Evolutionary conservation across 2,797 vertebrate genomes (phyloP).

Genomic region (Chromis chromis): DNA sequence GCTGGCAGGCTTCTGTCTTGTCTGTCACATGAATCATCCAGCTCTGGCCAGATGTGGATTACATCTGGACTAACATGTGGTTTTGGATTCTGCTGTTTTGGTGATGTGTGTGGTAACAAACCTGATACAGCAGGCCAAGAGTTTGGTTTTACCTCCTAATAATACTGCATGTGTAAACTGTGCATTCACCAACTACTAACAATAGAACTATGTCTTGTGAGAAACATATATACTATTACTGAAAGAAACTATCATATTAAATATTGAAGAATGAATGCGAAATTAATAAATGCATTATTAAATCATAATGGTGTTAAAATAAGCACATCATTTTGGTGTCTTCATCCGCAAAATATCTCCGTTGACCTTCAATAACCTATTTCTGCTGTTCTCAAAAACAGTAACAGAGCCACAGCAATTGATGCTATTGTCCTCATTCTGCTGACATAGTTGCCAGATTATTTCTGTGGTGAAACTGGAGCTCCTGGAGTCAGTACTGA

Average conservation of each 20-base stretch:
- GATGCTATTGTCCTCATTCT: slow-evolving; percentile 58
- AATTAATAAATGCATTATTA: neutral
- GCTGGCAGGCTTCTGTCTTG: slow-evolving; percentile 39
- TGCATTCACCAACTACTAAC: neutral
- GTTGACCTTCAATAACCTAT: slow-evolving; percentile 4
- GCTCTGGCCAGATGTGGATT: slow-evolving; percentile 66
- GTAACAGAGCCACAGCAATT: neutral
- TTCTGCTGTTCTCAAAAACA: slow-evolving; percentile 1
- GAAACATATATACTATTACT: neutral
- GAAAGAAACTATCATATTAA: neutral
- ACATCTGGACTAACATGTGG: slow-evolving; percentile 68
- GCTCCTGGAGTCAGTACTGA: slow-evolving; percentile 45
- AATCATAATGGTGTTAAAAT: neutral
- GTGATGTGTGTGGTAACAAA: neutral
- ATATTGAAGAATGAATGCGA: neutral
- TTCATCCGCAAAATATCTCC: neutral
- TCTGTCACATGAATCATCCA: slow-evolving; percentile 49
- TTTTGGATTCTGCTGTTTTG: slow-evolving; percentile 37
- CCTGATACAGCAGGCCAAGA: neutral
- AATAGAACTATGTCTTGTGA: neutral
- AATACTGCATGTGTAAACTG: neutral
- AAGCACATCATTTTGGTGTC: neutral
- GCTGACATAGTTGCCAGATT: slow-evolving; percentile 43
- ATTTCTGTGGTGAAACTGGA: slow-evolving; percentile 48
- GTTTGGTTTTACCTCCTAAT: neutral